Conservation (phyloP, 1,140 invertebrate species). For the Brachystomella parvula region DNA sequence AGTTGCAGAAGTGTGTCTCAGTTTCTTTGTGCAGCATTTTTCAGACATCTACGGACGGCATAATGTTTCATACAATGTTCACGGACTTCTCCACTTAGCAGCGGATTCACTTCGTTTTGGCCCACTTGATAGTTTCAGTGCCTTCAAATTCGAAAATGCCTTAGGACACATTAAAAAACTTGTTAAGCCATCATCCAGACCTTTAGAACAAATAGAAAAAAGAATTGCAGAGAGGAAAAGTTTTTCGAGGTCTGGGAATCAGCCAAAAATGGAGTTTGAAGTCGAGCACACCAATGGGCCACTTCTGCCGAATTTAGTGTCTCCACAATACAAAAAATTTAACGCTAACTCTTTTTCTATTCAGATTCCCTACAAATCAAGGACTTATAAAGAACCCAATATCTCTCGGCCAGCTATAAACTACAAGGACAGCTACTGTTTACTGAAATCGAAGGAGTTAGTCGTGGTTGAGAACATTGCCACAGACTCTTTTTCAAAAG, state of each 20-base stretch:
- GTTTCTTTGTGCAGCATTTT: constrained; percentile 40
- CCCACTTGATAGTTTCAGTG: constrained; percentile 39
- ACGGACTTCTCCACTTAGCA: constrained; percentile 42
- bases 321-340: not conserved
- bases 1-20: constrained; percentile 40
- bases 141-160: constrained; percentile 37
- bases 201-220: constrained; percentile 40
- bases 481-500: not conserved
- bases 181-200: not conserved
- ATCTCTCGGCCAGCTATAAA: not conserved
- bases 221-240: constrained; percentile 36
- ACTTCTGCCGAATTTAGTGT: not conserved
- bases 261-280: not conserved
- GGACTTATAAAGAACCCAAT: not conserved
- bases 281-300: not conserved
- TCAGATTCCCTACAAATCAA: not conserved
- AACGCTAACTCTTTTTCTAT: no score
- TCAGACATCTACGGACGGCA: constrained; percentile 39
- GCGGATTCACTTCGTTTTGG: constrained; percentile 39
- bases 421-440: not conserved
- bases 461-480: not conserved
- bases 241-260: no score
- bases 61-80: constrained; percentile 44
- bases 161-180: constrained; percentile 15
- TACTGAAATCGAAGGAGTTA: not conserved